Evolutionary conservation across 2,113 vertebrate species (phyloP), one percentile per base, ranked within the genome.

Genomic region (Anarrhichthys ocellatus): DNA sequence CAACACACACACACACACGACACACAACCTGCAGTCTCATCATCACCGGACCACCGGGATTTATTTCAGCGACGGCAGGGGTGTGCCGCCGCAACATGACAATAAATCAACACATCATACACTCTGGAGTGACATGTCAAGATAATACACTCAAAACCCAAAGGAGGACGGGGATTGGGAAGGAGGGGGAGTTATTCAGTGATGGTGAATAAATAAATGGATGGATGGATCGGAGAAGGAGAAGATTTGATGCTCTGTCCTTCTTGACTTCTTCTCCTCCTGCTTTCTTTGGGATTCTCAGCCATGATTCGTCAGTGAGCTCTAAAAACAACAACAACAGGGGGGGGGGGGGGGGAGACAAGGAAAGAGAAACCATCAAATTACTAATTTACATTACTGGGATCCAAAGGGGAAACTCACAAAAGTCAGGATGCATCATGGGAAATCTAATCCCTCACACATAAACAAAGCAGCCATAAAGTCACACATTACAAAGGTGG

Each of bases 71-170:
- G 54, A 71, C 18, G 38, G 85, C 81, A 87, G 86, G 79, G 80
- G 69, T 86, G 89, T 87, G 90, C 88, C 66, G 69, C 61, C 48
- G 87, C 91, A 92, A 91, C 82, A 77, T 83, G 83, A 89, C 80
- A 87, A 87, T 84, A 88, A 93, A 93, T 92, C 88, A 93, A 87
- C 91, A 82, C 84, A 76, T 90, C 77, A 80, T 78, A 89, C 74
- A 88, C 81, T 89, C 82, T 80, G 62, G 82, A 89, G 85, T 81
- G 88, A 85, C 81, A 83, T 81, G 84, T 91, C 85, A 89, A 91
- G 88, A 91, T 86, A 88, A 90, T 75, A 71, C 81, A 87, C 82
- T 91, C 77, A 80, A 82, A 86, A 88, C 66, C 24, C 65, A 76
- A 34, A 85, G 78, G 42, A 74, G 63, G 34, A 63, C 20, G 22